Conservation (phyloP, 2,888 invertebrate species). For the Euzophera pinguis region DNA sequence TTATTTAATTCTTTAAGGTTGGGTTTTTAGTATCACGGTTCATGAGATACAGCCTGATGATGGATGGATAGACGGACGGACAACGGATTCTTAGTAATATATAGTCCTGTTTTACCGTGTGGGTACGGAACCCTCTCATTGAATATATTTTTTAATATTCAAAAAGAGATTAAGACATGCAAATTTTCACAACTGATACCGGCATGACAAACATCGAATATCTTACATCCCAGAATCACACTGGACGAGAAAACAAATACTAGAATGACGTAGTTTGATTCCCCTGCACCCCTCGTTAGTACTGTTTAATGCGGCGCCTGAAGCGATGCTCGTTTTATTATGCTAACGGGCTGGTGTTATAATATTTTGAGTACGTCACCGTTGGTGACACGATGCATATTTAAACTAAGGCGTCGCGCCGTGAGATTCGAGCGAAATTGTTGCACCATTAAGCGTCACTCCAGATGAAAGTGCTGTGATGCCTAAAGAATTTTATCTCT, state of each 20-base stretch:
- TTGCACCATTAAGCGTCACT: conserved; percentile 54
- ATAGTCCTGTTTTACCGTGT: too few species aligned
- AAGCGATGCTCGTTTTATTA: conserved; percentile 67
- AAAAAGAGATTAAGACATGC: too few species aligned
- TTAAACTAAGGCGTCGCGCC: conserved; percentile 54
- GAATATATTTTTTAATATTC: too few species aligned
- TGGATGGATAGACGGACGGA: too few species aligned
- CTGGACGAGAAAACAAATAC: conserved; percentile 24
- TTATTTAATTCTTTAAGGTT: too few species aligned
- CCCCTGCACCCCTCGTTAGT: conserved; percentile 53
- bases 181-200: too few species aligned
- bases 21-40: too few species aligned
- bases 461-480: conserved; percentile 37
- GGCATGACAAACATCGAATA: background rate
- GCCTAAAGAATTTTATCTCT: conserved; percentile 19
- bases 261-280: conserved; percentile 41
- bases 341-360: conserved; percentile 67
- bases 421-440: conserved; percentile 48
- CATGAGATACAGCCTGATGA: too few species aligned
- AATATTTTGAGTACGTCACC: conserved; percentile 71
- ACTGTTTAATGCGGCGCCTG: conserved; percentile 61
- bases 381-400: conserved; percentile 67
- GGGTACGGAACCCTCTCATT: too few species aligned
- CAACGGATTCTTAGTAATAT: too few species aligned
- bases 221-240: background rate